These are phyloP conservation scores for Nasonia longicornis DNA, from an alignment of 1,140 invertebrate species.

Conservation along the genomic window DNA sequence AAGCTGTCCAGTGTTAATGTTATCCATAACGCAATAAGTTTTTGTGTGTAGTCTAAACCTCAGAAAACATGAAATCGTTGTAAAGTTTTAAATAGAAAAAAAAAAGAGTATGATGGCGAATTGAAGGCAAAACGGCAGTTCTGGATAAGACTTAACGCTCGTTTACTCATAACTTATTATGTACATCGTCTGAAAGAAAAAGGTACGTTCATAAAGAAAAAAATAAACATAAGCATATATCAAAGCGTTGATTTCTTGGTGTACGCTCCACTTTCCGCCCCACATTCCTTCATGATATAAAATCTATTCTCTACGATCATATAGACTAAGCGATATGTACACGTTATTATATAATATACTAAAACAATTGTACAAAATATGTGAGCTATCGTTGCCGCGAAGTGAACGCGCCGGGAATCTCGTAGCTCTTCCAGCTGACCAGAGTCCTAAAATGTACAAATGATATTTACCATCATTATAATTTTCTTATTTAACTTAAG, in stretches of 20 bases:
- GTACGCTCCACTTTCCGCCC: neutral
- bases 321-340: neutral
- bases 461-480: neutral
- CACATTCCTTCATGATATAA: neutral
- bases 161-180: slow-evolving; percentile 69
- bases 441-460: slow-evolving; percentile 9
- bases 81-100: slow-evolving; percentile 41
- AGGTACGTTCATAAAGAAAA: slow-evolving; percentile 66
- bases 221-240: slow-evolving; percentile 68
- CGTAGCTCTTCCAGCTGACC: slow-evolving; percentile 41
- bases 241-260: slow-evolving; percentile 52
- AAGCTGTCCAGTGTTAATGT: slow-evolving; percentile 63
- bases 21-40: slow-evolving; percentile 60
- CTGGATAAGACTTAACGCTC: slow-evolving; percentile 66
- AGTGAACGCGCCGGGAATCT: neutral
- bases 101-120: slow-evolving; percentile 14
- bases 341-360: slow-evolving; percentile 4
- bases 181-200: slow-evolving; percentile 63
- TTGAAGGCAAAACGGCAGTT: slow-evolving; percentile 50
- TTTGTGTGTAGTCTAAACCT: slow-evolving; percentile 54
- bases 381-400: neutral
- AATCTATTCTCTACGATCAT: neutral
- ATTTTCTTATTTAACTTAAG: slow-evolving; percentile 27
- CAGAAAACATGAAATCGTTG: slow-evolving; percentile 39
- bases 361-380: neutral